Evolutionary conservation across 2,113 vertebrate species (phyloP).

Genomic region (Sceloporus tristichus): DNA sequence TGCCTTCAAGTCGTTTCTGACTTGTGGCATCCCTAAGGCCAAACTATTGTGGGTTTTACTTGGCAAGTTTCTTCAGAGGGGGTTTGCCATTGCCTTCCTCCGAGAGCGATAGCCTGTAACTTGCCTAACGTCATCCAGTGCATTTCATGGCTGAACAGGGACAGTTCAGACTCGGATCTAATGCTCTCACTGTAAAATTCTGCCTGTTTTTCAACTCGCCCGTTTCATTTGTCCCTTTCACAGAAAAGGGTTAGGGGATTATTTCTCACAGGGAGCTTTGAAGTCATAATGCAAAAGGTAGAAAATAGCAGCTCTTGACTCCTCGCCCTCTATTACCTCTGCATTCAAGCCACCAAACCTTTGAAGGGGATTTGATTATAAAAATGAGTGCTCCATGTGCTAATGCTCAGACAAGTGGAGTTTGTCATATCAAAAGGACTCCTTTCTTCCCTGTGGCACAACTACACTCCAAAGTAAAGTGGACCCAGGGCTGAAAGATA

Average conservation of each 20-base stretch:
- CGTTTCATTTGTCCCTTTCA: conserved; percentile 21
- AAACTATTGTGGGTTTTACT: too few relatives aligned
- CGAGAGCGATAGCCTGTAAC: too few relatives aligned
- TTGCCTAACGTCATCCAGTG: too few relatives aligned
- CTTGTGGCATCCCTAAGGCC: too few relatives aligned
- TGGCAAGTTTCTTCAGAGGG: too few relatives aligned
- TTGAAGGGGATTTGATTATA: conserved; percentile 74
- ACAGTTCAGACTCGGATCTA: too few relatives aligned
- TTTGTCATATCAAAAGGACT: conserved; percentile 70
- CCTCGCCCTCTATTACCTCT: conserved; percentile 52
- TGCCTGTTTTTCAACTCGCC: accelerated
- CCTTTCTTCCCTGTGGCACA: conserved; percentile 39
- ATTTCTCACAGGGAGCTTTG: background rate
- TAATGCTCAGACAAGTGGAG: conserved; percentile 57
- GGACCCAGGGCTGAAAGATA: conserved; percentile 44
- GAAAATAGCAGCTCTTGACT: background rate
- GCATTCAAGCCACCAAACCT: conserved; percentile 56
- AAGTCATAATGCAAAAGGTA: conserved; percentile 47
- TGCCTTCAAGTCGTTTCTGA: too few relatives aligned
- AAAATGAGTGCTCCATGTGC: conserved; percentile 62
- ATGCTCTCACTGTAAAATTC: background rate
- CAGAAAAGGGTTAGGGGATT: background rate
- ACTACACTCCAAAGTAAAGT: conserved; percentile 52
- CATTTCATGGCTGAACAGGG: too few relatives aligned
- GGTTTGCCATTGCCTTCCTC: too few relatives aligned